Percentiles rank a stretch among this genome's conserved stretches.
Evolutionary conservation across 2,888 invertebrate genomes (phyloP).

Genomic region (Tupiocoris notatus): DNA sequence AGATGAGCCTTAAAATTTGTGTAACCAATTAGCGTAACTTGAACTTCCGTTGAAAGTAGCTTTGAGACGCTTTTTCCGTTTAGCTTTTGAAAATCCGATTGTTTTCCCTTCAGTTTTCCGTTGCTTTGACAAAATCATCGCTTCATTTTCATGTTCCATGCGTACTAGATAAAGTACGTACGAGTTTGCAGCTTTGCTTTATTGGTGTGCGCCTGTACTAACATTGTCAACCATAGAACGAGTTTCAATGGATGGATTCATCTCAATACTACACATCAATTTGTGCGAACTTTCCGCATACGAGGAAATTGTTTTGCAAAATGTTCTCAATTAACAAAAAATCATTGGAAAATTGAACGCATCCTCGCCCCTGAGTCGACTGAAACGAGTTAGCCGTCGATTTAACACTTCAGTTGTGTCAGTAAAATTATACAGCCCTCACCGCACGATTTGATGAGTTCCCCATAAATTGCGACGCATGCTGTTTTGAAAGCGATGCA

Average conservation of each 20-base stretch:
- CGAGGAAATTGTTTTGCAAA: too few relatives aligned
- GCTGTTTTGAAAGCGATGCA: too few relatives aligned
- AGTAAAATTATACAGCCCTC: neutral
- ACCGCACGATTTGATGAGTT: neutral
- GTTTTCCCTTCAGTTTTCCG: neutral
- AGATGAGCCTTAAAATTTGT: neutral
- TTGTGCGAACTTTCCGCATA: neutral
- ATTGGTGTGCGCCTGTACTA: constrained; percentile 20
- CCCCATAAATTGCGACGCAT: too few relatives aligned
- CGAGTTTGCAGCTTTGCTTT: neutral
- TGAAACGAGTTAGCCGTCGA: constrained; percentile 24
- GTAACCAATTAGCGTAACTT: neutral
- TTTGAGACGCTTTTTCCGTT: neutral
- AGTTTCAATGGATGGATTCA: neutral
- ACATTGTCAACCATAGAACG: neutral
- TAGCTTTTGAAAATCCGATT: neutral
- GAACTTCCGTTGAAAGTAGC: neutral
- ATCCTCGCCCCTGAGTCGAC: constrained; percentile 10
- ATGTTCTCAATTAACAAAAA: too few relatives aligned
- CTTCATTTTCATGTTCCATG: neutral
- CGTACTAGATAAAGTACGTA: neutral
- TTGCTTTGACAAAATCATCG: neutral
- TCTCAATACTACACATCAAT: neutral
- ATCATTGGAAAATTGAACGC: too few relatives aligned
- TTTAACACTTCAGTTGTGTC: neutral